These are phyloP conservation scores for Cheilosia impressa DNA, from an alignment of 2,888 invertebrate genomes.

Conservation along the genomic window DNA sequence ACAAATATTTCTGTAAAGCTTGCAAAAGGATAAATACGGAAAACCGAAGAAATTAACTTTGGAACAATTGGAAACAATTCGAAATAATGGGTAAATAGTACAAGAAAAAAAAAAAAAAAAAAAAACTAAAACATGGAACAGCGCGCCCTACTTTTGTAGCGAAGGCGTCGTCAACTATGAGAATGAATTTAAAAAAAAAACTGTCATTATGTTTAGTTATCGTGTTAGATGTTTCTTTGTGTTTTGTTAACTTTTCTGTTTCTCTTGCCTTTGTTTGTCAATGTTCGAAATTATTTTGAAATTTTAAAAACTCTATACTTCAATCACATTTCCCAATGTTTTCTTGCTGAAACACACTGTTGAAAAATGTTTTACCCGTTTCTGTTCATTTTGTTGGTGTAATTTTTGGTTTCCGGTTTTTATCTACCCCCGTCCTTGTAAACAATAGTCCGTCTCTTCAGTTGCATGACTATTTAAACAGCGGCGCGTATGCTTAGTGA, in stretches of 20 bases:
- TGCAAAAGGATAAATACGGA: slow-evolving; percentile 94
- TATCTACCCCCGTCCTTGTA: slow-evolving; percentile 39
- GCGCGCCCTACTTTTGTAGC: slow-evolving; percentile 33
- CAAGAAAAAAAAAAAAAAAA: slow-evolving; percentile 78
- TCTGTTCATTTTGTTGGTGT: slow-evolving; percentile 56
- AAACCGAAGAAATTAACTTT: slow-evolving; percentile 91
- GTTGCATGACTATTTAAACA: slow-evolving; percentile 53
- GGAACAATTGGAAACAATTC: slow-evolving; percentile 91
- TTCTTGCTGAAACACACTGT: slow-evolving; percentile 52
- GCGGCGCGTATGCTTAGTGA: slow-evolving; percentile 6
- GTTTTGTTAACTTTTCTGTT: slow-evolving; percentile 8
- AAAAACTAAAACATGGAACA: slow-evolving; percentile 76
- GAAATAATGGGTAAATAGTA: slow-evolving; percentile 89
- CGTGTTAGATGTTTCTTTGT: slow-evolving; percentile 60
- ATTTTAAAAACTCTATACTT: slow-evolving; percentile 1
- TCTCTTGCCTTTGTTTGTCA: slow-evolving; percentile 9
- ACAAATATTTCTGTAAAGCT: slow-evolving; percentile 88
- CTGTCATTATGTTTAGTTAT: slow-evolving; percentile 51
- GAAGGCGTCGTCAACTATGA: slow-evolving; percentile 44
- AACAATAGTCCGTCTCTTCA: slow-evolving; percentile 9
- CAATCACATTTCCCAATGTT: slow-evolving; percentile 10
- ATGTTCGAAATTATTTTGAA: slow-evolving; percentile 24
- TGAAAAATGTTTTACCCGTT: slow-evolving; percentile 42
- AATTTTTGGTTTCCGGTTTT: slow-evolving; percentile 42
- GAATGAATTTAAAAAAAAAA: slow-evolving; percentile 37